Evolutionary conservation across 2,113 vertebrate species (phyloP), one percentile per base, ranked within the genome.

Genomic region (Pandion haliaetus): DNA sequence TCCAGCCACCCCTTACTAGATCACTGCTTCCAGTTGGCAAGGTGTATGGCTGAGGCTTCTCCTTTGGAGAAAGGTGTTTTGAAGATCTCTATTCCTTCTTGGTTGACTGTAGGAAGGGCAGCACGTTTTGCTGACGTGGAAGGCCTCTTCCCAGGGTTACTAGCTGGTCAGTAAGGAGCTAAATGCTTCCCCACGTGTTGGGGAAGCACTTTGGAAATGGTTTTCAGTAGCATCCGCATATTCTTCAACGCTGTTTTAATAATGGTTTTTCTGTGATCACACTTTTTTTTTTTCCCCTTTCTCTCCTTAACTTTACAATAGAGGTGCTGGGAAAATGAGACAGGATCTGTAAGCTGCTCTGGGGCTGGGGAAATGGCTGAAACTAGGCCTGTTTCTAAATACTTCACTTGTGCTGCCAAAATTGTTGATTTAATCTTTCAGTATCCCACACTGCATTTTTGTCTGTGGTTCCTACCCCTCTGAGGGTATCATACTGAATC

Each of bases 1-100:
- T 90, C 63, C 69, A 82, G 44, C 81, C 25, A 3, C 19, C 42
- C 8, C 28, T 92, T 14, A 0, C 31, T 21, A 14, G 16, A 14
- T 85, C 59, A 9, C 47, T 1, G 0, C 20, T 55, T 61, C 76
- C 1, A 0, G 25, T 24, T 38, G 29, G 29, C 2, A 2, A 3
- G 32, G 23, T 26, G 4, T 29, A 6, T 0, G 0, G 2, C 0
- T 81, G 58, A 11, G 36, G 24, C 25, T 88, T 54, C 5, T n/a
- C 23, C 59, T 47, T 17, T 12, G 21, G 71, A 47, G 31, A 69
- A 84, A 24, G 28, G 42, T 32, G 8, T 58, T 55, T 49, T 40
- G 38, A 69, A 59, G 76, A 9, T 58, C 71, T 71, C 58, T 2
- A 2, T 65, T 74, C 31, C 36, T 82, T 57, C 20, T 20, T 34